Conservation (phyloP, 2,888 invertebrate species). For the Phoenoteleia sp. region DNA sequence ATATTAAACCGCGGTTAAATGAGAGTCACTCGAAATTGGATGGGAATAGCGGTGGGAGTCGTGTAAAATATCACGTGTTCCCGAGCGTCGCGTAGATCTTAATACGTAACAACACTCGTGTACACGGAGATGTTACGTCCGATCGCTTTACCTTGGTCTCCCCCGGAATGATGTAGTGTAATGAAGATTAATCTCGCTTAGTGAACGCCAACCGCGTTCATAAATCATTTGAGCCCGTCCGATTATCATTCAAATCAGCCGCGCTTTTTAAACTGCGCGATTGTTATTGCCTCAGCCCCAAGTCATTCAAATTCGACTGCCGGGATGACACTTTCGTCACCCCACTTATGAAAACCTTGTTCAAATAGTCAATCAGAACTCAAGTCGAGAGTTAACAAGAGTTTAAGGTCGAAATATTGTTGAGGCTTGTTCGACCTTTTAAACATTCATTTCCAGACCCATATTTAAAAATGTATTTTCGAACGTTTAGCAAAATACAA, state of each 20-base stretch:
- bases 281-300: constrained; percentile 17
- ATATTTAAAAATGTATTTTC: too few relatives aligned
- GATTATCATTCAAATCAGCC: constrained; percentile 84
- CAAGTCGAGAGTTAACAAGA: constrained; percentile 5
- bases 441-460: not conserved
- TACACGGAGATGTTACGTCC: constrained; percentile 60
- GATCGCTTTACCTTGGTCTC: constrained; percentile 66
- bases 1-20: constrained; percentile 14
- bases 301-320: constrained; percentile 20
- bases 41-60: constrained; percentile 3
- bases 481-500: too few relatives aligned
- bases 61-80: constrained; percentile 35
- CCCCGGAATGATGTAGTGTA: constrained; percentile 80
- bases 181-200: constrained; percentile 83
- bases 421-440: not conserved
- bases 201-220: constrained; percentile 73
- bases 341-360: not conserved
- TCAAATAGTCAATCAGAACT: constrained; percentile 17
- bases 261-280: constrained; percentile 48
- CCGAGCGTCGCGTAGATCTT: constrained; percentile 59
- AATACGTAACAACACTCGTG: constrained; percentile 59
- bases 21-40: not conserved
- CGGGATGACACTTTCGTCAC: constrained; percentile 26
- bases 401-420: not conserved
- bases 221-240: constrained; percentile 83